Conservation (phyloP, 2,888 invertebrate genomes). For the Carabus problematicus region DNA sequence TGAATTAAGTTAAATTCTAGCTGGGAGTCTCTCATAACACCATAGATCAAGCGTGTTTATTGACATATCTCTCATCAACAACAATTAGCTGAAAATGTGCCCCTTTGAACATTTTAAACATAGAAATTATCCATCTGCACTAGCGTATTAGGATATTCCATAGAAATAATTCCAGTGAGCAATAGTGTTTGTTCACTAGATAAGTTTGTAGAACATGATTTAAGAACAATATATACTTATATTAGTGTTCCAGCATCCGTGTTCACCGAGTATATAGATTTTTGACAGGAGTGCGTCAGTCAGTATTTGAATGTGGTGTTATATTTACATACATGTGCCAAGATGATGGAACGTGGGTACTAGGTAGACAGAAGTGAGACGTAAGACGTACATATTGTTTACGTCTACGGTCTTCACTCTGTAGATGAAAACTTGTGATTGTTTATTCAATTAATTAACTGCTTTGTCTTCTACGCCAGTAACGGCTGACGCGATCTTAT, state of each 20-base stretch:
- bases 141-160: too few relatives aligned
- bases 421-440: slow-evolving; percentile 13
- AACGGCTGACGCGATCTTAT: slow-evolving; percentile 22
- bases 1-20: slow-evolving; percentile 39
- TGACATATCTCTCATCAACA: slow-evolving; percentile 31
- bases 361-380: not conserved
- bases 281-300: too few relatives aligned
- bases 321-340: too few relatives aligned
- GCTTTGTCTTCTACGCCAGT: slow-evolving; percentile 14
- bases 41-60: slow-evolving; percentile 29
- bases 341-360: not conserved
- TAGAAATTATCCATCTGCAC: not conserved
- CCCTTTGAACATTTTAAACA: slow-evolving; percentile 36
- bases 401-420: slow-evolving; percentile 8
- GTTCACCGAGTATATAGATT: too few relatives aligned
- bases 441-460: slow-evolving; percentile 24
- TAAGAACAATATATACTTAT: too few relatives aligned
- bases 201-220: slow-evolving; percentile 2
- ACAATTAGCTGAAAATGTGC: slow-evolving; percentile 37
- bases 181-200: too few relatives aligned
- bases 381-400: slow-evolving; percentile 8
- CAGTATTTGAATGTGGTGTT: too few relatives aligned
- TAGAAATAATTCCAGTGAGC: slow-evolving; percentile 2
- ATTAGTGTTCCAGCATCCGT: too few relatives aligned
- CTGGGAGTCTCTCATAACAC: slow-evolving; percentile 31